These are phyloP conservation scores for Lepidotrigona ventralis DNA, from an alignment of 1,140 invertebrate genomes.

Conservation along the genomic window DNA sequence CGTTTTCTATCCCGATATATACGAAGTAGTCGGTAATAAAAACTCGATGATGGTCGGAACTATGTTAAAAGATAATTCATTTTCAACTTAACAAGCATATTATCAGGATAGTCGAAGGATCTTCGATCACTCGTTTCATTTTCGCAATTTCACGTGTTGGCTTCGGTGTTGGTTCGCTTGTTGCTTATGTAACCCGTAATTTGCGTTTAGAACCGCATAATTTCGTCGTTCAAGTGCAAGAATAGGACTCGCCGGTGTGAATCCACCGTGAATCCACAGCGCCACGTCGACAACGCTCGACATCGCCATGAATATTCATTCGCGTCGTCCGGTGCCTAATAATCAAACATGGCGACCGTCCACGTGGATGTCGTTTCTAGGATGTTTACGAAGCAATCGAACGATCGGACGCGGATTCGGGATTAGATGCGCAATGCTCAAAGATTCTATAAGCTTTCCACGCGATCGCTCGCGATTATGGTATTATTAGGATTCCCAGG, in stretches of 20 bases:
- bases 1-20: too few species aligned
- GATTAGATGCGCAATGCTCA: neutral
- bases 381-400: slow-evolving; percentile 33
- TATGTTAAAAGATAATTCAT: neutral
- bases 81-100: neutral
- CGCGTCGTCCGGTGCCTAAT: slow-evolving; percentile 1
- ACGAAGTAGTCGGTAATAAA: neutral
- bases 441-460: neutral
- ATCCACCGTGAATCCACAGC: neutral
- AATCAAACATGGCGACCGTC: neutral
- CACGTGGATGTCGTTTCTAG: neutral
- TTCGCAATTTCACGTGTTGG: slow-evolving; percentile 22
- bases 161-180: slow-evolving; percentile 13
- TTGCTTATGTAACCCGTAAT: slow-evolving; percentile 53
- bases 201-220: slow-evolving; percentile 44
- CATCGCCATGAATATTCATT: slow-evolving; percentile 51
- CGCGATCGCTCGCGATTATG: neutral
- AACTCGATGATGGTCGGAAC: too few species aligned
- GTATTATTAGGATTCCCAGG: neutral
- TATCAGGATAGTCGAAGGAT: neutral
- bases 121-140: neutral
- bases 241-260: neutral
- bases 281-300: neutral
- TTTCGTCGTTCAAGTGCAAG: slow-evolving; percentile 17
- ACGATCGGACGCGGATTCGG: neutral